phyloP scores from a whole-genome alignment of 2,113 vertebrate genomes.

The Colaptes auratus region DNA sequence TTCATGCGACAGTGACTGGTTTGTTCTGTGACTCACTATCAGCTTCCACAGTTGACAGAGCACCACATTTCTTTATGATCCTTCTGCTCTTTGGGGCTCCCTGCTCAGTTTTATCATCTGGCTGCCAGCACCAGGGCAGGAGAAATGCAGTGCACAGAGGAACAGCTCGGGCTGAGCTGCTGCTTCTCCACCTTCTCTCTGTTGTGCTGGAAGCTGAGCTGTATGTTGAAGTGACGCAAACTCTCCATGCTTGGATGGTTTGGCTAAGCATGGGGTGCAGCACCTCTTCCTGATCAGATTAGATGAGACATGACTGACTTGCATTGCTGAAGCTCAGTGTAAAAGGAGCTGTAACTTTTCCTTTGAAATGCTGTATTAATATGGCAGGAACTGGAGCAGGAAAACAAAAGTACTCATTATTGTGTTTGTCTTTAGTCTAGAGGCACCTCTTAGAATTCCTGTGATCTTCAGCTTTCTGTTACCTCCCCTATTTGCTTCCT shows the following conservation, averaged over 20 bases:
- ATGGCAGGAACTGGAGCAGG: background rate
- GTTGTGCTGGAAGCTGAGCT: background rate
- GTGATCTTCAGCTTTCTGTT: background rate
- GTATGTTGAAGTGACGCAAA: background rate
- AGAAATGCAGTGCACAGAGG: background rate
- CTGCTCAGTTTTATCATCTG: background rate
- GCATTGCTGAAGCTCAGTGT: background rate
- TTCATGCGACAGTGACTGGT: background rate
- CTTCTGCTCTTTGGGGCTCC: background rate
- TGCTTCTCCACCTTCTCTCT: background rate
- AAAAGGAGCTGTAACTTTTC: background rate
- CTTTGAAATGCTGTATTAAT: background rate
- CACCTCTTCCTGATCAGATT: background rate
- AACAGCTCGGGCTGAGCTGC: background rate
- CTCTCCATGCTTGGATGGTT: background rate
- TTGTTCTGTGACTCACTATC: background rate
- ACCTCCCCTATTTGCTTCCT: background rate
- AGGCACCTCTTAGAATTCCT: background rate
- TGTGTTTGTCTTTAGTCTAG: background rate
- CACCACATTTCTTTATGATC: background rate
- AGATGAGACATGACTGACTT: background rate
- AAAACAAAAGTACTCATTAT: background rate
- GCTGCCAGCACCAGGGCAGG: background rate
- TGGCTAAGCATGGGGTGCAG: background rate
- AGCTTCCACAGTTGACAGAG: background rate